Percentiles rank a stretch among this genome's conserved stretches.
Conservation (phyloP, 64 coral and sea anemone genomes). For the Porites australiensis region DNA sequence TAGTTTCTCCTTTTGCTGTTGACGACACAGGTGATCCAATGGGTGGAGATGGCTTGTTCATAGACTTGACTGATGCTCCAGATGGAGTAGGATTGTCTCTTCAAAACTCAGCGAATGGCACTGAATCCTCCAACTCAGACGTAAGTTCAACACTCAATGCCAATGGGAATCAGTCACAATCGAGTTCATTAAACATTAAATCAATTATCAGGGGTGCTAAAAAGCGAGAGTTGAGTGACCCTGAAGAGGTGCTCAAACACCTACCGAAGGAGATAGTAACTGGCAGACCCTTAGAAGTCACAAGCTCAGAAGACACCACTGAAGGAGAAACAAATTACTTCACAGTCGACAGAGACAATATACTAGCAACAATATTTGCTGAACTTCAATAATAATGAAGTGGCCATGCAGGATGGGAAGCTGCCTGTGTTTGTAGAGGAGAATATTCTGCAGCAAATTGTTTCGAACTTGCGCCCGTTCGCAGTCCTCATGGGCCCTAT, state of each 20-base stretch:
- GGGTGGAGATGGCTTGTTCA: neutral
- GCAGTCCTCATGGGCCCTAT: too few relatives aligned
- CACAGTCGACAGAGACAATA: conserved; percentile 64
- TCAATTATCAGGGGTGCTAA: conserved; percentile 45
- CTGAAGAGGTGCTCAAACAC: conserved; percentile 67
- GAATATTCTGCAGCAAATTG: conserved; percentile 42
- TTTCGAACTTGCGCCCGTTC: neutral
- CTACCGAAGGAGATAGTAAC: conserved; percentile 51
- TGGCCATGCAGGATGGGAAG: conserved; percentile 38
- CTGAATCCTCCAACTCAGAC: neutral
- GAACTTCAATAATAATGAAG: conserved; percentile 67
- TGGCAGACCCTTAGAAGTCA: conserved; percentile 58
- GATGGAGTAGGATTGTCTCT: neutral
- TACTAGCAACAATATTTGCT: conserved; percentile 75
- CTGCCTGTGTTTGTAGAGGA: conserved; percentile 35
- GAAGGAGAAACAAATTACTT: conserved; percentile 74
- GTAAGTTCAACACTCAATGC: neutral
- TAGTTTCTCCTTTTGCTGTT: neutral
- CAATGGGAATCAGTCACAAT: neutral
- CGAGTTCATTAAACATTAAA: conserved; percentile 60
- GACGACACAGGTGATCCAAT: neutral
- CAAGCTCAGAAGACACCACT: neutral
- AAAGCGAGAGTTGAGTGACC: conserved; percentile 49
- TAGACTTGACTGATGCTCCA: neutral
- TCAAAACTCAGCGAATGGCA: neutral